Percentiles rank a stretch among this genome's conserved stretches.
Evolutionary conservation across 2,113 vertebrate species (phyloP).

Genomic region (Bos javanicus): DNA sequence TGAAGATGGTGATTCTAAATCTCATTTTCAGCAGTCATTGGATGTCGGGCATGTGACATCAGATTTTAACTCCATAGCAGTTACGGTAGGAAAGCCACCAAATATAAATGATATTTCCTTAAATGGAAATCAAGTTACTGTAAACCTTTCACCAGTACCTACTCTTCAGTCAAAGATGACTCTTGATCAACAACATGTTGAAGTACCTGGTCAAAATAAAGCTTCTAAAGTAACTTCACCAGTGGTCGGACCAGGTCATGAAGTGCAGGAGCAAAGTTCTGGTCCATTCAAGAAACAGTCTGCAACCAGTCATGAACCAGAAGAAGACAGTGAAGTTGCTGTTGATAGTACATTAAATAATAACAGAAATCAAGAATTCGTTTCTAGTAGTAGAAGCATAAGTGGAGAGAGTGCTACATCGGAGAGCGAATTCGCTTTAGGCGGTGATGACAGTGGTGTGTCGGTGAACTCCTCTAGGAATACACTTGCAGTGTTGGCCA

Average conservation of each 20-base stretch:
- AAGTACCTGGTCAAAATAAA: constrained; percentile 79
- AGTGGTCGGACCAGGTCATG: constrained; percentile 76
- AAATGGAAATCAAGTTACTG: constrained; percentile 88
- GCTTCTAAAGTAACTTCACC: constrained; percentile 77
- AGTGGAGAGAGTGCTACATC: constrained; percentile 83
- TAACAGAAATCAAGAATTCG: constrained; percentile 83
- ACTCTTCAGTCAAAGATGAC: constrained; percentile 82
- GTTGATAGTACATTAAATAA: constrained; percentile 80
- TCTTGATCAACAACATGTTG: constrained; percentile 81
- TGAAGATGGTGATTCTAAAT: constrained; percentile 86
- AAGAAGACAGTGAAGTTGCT: constrained; percentile 80
- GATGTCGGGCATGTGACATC: constrained; percentile 88
- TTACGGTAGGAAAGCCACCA: constrained; percentile 85
- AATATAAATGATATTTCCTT: constrained; percentile 86
- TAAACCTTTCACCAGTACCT: constrained; percentile 85
- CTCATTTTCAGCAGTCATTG: constrained; percentile 88
- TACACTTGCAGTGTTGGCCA: constrained; percentile 65
- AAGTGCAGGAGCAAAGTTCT: constrained; percentile 79
- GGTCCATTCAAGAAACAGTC: constrained; percentile 78
- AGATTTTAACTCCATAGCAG: constrained; percentile 86
- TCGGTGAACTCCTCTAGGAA: constrained; percentile 77
- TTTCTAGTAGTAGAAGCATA: constrained; percentile 84
- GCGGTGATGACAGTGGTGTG: constrained; percentile 80
- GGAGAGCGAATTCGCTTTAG: constrained; percentile 83
- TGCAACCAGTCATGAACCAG: constrained; percentile 76